These are phyloP conservation scores for Astreopora myriophthalma DNA, from an alignment of 64 coral and sea anemone species.

Conservation along the genomic window DNA sequence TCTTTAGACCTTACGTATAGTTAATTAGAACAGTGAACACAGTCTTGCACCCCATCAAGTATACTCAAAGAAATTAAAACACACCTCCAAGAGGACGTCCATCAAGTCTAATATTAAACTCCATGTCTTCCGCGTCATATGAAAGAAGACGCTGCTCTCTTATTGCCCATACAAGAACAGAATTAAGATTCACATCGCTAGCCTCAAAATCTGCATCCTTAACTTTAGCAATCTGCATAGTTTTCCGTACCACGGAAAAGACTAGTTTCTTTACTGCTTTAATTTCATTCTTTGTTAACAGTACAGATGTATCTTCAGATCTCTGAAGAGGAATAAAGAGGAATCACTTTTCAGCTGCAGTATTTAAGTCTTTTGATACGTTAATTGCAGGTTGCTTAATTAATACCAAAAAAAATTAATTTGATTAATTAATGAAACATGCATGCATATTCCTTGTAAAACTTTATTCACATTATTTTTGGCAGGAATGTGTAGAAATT, in stretches of 20 bases:
- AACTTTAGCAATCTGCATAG: not conserved
- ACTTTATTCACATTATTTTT: no score
- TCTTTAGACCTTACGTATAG: no score
- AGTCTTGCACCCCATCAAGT: not conserved
- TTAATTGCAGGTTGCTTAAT: no score
- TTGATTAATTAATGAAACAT: no score
- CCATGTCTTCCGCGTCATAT: constrained; percentile 15
- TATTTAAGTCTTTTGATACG: no score
- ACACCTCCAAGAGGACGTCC: constrained; percentile 47
- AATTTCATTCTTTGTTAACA: constrained; percentile 60
- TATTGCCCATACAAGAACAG: constrained; percentile 50
- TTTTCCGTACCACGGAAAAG: not conserved
- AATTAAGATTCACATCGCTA: constrained; percentile 13
- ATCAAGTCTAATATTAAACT: constrained; percentile 70
- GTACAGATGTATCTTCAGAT: constrained; percentile 7
- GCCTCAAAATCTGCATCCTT: constrained; percentile 12
- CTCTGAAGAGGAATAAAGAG: not conserved
- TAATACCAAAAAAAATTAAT: no score
- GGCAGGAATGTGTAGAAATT: no score
- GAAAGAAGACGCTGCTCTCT: constrained; percentile 28
- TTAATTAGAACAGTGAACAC: not conserved
- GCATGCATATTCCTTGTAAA: no score
- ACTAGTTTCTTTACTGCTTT: constrained; percentile 57
- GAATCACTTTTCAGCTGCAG: no score
- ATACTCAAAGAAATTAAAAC: not conserved